Evolutionary conservation across 2,888 invertebrate genomes (phyloP), one percentile per base, ranked within the genome.

Genomic region (Sceliomorpha sp.): DNA sequence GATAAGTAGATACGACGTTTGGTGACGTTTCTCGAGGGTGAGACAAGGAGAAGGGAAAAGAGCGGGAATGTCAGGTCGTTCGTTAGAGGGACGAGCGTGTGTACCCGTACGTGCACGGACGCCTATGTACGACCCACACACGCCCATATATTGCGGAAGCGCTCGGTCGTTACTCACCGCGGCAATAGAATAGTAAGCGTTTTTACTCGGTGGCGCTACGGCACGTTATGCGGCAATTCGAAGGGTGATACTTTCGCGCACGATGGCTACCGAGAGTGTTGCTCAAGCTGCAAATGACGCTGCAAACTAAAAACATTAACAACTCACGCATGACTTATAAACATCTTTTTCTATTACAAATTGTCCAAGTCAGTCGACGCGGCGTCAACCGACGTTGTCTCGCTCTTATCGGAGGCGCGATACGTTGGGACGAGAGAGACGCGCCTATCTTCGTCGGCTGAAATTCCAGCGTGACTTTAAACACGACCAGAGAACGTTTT

Each of bases 151-250:
- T 62, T 62, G 68, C 68, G 68, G 68, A 68, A 68, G 67, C 55
- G 39, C 45, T 60, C 56, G 62, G 51, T 68, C 68, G 68, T 68
- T 68, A 68, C 68, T 68, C 68, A 62, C 60, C 56, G 45, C 67
- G 48, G 75, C 72, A 70, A 73, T 69, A 74, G 68, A 70, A 75
- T 72, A 72, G 70, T 59, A 45, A 73, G 69, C 73, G 70, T 66
- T 68, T 70, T 72, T 68, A 63, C 67, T 51, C 56, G 12, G 58
- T 62, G 66, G 68, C 69, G 64, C 62, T 67, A 63, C 60, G 67
- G 67, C 67, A 60, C 55, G 58, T 67, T 67, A 67, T 55, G 68
- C 62, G 53, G 62, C 68, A 50, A 56, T 62, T 69, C 51, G 58
- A 69, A 62, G 68, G 68, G 69, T 63, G 63, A 69, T 69, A 63